Conservation (phyloP, 2,113 vertebrate genomes). For the Archocentrus centrarchus region DNA sequence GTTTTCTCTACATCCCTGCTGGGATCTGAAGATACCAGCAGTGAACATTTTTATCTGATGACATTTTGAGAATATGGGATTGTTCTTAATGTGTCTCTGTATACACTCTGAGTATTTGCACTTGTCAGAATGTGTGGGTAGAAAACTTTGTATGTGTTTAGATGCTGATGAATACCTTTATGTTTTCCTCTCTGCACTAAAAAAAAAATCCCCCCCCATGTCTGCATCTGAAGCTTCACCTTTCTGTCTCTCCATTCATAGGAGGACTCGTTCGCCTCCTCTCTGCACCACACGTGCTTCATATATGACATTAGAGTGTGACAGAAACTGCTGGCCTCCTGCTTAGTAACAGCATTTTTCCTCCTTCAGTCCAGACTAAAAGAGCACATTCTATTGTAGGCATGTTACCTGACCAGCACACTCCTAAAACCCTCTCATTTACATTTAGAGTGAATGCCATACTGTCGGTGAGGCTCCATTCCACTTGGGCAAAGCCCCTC, state of each 20-base stretch:
- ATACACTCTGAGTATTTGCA: constrained; percentile 1
- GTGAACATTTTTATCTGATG: constrained; percentile 29
- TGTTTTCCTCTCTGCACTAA: constrained; percentile 21
- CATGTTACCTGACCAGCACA: constrained; percentile 73
- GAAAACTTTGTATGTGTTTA: constrained; percentile 6
- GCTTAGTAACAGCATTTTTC: constrained; percentile 62
- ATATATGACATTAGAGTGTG: constrained; percentile 29
- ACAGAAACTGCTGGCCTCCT: constrained; percentile 23
- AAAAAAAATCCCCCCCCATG: not conserved
- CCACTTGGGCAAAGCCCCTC: constrained; percentile 69
- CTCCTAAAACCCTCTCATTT: constrained; percentile 81
- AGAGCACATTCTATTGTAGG: constrained; percentile 56
- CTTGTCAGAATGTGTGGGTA: not conserved
- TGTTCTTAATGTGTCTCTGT: not conserved
- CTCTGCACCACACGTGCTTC: constrained; percentile 6
- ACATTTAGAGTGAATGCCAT: constrained; percentile 85
- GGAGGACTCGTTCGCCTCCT: not conserved
- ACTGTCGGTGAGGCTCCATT: constrained; percentile 65
- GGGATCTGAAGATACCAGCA: constrained; percentile 24
- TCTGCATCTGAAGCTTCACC: not conserved
- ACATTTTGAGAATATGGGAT: not conserved
- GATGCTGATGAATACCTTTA: not conserved
- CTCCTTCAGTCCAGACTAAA: constrained; percentile 61
- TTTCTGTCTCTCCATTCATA: not conserved
- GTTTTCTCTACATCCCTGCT: not conserved